Conservation (phyloP, 2,797 vertebrate species). For the Rhodeus uyekii region DNA sequence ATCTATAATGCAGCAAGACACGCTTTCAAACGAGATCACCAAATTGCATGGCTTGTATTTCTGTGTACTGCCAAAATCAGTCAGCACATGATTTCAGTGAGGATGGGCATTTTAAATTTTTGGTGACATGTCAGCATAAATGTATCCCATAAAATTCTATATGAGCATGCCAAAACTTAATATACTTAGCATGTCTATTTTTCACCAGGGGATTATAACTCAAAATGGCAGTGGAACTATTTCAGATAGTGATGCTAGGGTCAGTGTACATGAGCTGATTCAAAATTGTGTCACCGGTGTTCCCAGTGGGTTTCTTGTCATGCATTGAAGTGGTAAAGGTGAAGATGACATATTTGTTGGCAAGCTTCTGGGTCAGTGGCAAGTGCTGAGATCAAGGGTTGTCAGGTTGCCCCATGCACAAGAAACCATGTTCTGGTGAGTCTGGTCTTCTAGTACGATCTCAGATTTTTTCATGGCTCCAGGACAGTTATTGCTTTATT, state of each 20-base stretch:
- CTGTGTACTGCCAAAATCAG: neutral
- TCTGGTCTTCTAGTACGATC: neutral
- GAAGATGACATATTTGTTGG: neutral
- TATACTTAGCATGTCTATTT: neutral
- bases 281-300: neutral
- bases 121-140: conserved; percentile 3
- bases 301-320: neutral
- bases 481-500: neutral
- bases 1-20: neutral
- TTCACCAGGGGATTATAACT: neutral
- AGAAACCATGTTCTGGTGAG: neutral
- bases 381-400: conserved; percentile 16
- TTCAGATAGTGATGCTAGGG: neutral
- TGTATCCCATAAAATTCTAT: neutral
- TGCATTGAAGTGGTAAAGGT: neutral
- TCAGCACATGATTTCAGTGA: neutral
- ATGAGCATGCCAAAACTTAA: neutral
- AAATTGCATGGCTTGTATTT: conserved; percentile 1
- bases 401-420: neutral
- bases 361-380: neutral
- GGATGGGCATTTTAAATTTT: neutral
- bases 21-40: neutral
- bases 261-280: neutral
- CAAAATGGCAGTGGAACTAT: neutral
- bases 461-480: neutral